Percentiles rank a stretch among this genome's conserved stretches.
Evolutionary conservation across 2,113 vertebrate species (phyloP).

Genomic region (Pygoscelis antarcticus): DNA sequence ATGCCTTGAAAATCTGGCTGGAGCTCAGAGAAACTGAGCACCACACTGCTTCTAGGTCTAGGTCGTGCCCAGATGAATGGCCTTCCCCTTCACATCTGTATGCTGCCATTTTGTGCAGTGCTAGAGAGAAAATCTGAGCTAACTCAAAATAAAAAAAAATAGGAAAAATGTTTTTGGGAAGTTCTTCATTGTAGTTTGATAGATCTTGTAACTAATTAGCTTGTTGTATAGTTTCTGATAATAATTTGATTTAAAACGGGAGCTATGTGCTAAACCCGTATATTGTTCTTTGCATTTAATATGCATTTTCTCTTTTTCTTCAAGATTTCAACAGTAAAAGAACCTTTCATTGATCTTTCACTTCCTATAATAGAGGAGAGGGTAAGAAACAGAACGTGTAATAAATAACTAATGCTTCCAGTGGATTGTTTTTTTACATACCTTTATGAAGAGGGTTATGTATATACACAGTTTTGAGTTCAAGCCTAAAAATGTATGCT

Average conservation of each 20-base stretch:
- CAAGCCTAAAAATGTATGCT: background rate
- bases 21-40: background rate
- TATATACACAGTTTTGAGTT: background rate
- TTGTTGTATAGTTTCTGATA: background rate
- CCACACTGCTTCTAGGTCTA: background rate
- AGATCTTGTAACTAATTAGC: background rate
- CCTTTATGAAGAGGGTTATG: background rate
- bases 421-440: background rate
- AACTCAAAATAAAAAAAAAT: background rate
- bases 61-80: background rate
- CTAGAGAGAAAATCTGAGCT: background rate
- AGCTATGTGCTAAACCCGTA: background rate
- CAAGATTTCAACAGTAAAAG: slow-evolving; percentile 94
- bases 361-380: slow-evolving; percentile 97
- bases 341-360: slow-evolving; percentile 98
- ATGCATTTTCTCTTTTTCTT: slow-evolving; percentile 58
- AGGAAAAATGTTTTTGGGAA: background rate
- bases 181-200: slow-evolving; percentile 56
- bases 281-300: background rate
- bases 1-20: background rate
- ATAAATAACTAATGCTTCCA: background rate
- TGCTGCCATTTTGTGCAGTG: background rate
- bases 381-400: slow-evolving; percentile 81
- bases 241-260: background rate
- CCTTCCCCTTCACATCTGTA: background rate